Conservation (phyloP, 2,113 vertebrate species). For the Piprites chloris region DNA sequence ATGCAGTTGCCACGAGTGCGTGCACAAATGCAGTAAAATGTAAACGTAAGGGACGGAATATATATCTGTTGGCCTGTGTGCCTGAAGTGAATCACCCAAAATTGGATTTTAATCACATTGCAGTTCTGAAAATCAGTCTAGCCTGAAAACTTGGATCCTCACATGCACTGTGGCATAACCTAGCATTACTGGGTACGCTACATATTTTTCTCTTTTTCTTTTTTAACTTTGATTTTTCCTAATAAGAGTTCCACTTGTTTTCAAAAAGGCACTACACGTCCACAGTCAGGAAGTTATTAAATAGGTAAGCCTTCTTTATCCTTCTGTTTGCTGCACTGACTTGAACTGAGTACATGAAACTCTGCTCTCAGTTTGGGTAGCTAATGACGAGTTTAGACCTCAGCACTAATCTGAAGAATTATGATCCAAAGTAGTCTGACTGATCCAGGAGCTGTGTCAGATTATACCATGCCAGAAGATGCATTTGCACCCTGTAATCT, state of each 20-base stretch:
- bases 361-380: not conserved
- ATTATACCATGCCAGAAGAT: not conserved
- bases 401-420: not conserved
- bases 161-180: not conserved
- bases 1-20: not conserved
- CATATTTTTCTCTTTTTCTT: not conserved
- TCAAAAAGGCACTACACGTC: not conserved
- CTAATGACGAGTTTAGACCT: not conserved
- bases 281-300: not conserved
- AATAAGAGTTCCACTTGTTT: not conserved
- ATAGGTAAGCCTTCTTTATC: not conserved
- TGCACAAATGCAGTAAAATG: not conserved
- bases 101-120: not conserved
- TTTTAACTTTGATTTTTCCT: not conserved
- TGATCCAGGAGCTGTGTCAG: not conserved
- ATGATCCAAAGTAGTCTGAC: not conserved
- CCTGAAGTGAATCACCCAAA: not conserved
- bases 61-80: not conserved
- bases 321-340: not conserved
- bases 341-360: not conserved
- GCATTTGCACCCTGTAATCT: not conserved
- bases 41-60: not conserved
- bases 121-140: not conserved
- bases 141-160: not conserved
- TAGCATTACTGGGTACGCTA: not conserved